Base-by-base conservation (phyloP, 2,797 vertebrate genomes). In the Mionectes olivaceus region DNA sequence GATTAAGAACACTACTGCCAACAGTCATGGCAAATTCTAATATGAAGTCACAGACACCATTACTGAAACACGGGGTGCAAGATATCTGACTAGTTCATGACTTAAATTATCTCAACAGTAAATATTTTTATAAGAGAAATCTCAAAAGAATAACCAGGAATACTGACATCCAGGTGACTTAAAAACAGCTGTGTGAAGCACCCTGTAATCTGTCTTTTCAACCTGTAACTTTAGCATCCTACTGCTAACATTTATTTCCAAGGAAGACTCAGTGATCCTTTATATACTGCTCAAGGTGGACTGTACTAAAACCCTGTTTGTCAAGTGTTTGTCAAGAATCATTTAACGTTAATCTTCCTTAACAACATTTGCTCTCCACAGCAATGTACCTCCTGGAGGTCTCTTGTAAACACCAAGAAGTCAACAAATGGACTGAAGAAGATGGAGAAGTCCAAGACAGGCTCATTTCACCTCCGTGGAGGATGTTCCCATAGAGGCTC, bases 361-460 rank as follows among this genome's bases (percentile, higher is more conserved):
- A 61, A 70, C 0, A 2, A 46, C 21, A 18, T 65, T 81, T 87
- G 56, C 69, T 76, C 85, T 83, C 73, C 76, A 43, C 5, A 67
- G 55, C 22, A 50, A 35, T 37, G 60, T 25, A 49, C 7, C 18
- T 68, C 55, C 39, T 32, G 19, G 24, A 89, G 50, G 43, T 43
- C 33, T 68, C 71, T 80, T 61, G 44, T 46, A 83, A 57, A 55
- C 52, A 80, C 37, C 43, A 83, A 77, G 56, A 32, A 44, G 71
- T 32, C 75, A 95, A 93, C 44, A 89, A 92, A 87, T 16, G 22
- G 64, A 27, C 53, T 95, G 49, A 64, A 79, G 79, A 83, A 84
- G 71, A 85, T 16, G 23, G n/a, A 87, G 49, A 76, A 73, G 70
- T 70, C 68, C 68, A 85, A 64, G 53, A 67, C 53, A 61, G 65